A percentile compares a stretch with the other conserved stretches of the same genome.
These are phyloP conservation scores for Danio kyathit DNA, from an alignment of 2,797 vertebrate genomes.

Conservation along the genomic window DNA sequence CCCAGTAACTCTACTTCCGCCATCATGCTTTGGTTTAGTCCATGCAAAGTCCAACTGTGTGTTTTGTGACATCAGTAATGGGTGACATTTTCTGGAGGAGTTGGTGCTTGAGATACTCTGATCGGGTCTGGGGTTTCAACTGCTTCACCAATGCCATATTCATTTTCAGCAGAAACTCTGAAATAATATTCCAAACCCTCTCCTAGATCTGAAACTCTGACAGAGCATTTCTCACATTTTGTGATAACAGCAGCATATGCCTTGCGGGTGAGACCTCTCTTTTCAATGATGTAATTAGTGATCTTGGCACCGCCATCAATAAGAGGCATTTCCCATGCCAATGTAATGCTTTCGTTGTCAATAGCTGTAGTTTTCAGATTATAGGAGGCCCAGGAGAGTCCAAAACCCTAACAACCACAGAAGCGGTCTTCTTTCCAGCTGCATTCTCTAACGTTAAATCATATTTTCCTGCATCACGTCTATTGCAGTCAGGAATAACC, in stretches of 20 bases:
- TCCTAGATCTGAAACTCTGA: constrained; percentile 85
- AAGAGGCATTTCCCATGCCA: constrained; percentile 96
- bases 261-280: constrained; percentile 97
- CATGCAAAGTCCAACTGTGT: constrained; percentile 91
- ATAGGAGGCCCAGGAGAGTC: constrained; percentile 96
- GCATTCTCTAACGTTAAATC: constrained; percentile 93
- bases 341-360: constrained; percentile 91
- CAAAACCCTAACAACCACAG: constrained; percentile 93
- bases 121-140: constrained; percentile 93
- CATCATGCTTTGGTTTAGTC: constrained; percentile 97
- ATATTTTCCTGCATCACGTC: constrained; percentile 93
- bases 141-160: constrained; percentile 95
- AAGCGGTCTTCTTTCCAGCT: constrained; percentile 93
- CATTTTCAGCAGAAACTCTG: constrained; percentile 96
- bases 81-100: constrained; percentile 91
- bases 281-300: constrained; percentile 97
- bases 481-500: constrained; percentile 93
- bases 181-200: constrained; percentile 99
- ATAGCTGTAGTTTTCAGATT: constrained; percentile 93
- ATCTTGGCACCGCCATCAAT: constrained; percentile 96
- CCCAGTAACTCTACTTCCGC: constrained; percentile 95
- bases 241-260: constrained; percentile 91
- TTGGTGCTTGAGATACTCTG: constrained; percentile 93
- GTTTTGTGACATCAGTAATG: constrained; percentile 93
- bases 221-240: constrained; percentile 89